Evolutionary conservation across 2,888 invertebrate genomes (phyloP).

Genomic region (Diarsia dahlii): DNA sequence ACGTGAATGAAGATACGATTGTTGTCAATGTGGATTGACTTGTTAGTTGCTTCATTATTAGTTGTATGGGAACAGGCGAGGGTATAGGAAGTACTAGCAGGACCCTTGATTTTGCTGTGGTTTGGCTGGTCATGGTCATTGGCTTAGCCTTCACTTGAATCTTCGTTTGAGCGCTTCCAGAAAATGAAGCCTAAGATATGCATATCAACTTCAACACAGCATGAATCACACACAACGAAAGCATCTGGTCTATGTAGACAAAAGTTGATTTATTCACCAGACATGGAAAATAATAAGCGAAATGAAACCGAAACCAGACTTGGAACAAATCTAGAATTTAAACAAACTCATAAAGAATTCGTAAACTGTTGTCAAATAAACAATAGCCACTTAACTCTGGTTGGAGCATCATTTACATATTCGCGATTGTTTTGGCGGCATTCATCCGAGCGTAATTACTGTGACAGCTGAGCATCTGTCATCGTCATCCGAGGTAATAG

Average conservation of each 20-base stretch:
- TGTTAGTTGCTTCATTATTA: slow-evolving; percentile 58
- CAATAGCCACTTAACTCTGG: slow-evolving; percentile 54
- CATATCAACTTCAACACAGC: background rate
- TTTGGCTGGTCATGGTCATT: slow-evolving; percentile 12
- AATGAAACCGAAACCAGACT: slow-evolving; percentile 17
- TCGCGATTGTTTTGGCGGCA: slow-evolving; percentile 49
- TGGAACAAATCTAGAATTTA: slow-evolving; percentile 21
- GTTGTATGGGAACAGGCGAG: slow-evolving; percentile 26
- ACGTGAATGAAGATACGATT: slow-evolving; percentile 40
- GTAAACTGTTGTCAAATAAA: slow-evolving; percentile 42
- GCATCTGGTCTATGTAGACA: background rate
- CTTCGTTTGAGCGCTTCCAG: background rate
- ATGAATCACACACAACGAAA: background rate
- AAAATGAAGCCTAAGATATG: slow-evolving; percentile 3
- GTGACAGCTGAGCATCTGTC: slow-evolving; percentile 13
- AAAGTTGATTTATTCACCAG: background rate
- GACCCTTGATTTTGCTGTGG: slow-evolving; percentile 7
- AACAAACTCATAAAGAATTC: slow-evolving; percentile 22
- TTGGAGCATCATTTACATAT: slow-evolving; percentile 46
- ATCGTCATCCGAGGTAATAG: slow-evolving; percentile 30
- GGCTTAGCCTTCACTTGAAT: background rate
- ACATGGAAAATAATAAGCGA: background rate
- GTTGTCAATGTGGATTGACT: slow-evolving; percentile 46
- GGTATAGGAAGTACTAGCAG: slow-evolving; percentile 6
- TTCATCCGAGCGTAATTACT: slow-evolving; percentile 40